Percentiles rank a stretch among this genome's conserved stretches.
Conservation (phyloP, 2,113 vertebrate species). For the Cygnus atratus region DNA sequence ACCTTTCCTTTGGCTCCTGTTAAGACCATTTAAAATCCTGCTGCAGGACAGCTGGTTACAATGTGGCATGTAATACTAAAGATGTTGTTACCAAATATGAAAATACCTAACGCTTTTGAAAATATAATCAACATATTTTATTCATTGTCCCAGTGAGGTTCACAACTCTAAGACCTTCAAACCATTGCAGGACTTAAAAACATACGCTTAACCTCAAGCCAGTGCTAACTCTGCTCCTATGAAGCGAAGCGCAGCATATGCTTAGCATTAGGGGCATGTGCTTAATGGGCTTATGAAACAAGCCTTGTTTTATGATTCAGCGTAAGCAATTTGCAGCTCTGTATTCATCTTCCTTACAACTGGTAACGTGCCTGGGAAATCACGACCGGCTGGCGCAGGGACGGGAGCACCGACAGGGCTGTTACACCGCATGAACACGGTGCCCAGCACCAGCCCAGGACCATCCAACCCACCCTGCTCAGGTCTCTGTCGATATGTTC, state of each 20-base stretch:
- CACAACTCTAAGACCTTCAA: background rate
- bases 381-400: background rate
- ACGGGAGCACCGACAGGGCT: accelerated
- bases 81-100: background rate
- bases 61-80: background rate
- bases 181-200: background rate
- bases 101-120: slow-evolving; percentile 1
- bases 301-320: background rate
- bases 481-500: background rate
- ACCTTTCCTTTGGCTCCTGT: background rate
- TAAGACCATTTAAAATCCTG: background rate
- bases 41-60: background rate
- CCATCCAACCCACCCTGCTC: background rate
- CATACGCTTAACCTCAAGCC: background rate
- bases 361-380: accelerated
- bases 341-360: background rate
- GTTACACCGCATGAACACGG: accelerated
- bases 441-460: background rate
- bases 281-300: slow-evolving; percentile 16
- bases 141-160: slow-evolving; percentile 21
- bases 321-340: background rate
- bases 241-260: slow-evolving; percentile 12
- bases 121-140: background rate
- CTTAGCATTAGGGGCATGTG: background rate
- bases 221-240: background rate